Evolutionary conservation across 2,888 invertebrate species (phyloP).

Genomic region (Lapara coniferarum): DNA sequence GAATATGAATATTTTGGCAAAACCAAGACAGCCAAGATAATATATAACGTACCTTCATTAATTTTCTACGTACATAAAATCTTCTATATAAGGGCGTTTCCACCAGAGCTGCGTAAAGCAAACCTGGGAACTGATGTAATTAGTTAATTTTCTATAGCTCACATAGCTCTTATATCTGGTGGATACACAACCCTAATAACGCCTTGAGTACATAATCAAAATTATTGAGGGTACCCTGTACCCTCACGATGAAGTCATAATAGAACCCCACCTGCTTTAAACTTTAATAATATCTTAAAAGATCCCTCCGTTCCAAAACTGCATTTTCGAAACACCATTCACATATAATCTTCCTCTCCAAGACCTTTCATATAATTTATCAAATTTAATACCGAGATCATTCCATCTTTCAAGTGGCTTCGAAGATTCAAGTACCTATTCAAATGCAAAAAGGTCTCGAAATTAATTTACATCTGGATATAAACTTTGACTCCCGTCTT

Average conservation of each 20-base stretch:
- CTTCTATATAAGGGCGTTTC: too few species aligned
- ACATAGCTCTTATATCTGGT: too few species aligned
- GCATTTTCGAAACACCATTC: not conserved
- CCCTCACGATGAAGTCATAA: too few species aligned
- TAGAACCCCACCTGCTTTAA: not conserved
- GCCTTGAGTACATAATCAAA: not conserved
- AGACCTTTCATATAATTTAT: slow-evolving; percentile 16
- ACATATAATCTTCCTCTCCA: not conserved
- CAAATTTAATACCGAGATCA: slow-evolving; percentile 50
- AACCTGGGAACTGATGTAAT: too few species aligned
- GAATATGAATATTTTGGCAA: too few species aligned
- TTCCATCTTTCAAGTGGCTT: slow-evolving; percentile 52
- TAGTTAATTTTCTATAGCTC: too few species aligned
- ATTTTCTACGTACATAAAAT: too few species aligned
- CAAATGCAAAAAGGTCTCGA: slow-evolving; percentile 67
- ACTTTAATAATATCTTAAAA: not conserved
- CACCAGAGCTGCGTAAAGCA: too few species aligned
- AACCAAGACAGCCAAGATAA: too few species aligned
- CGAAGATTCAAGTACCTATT: slow-evolving; percentile 60
- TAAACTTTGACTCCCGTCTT: slow-evolving; percentile 65
- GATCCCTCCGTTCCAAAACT: not conserved
- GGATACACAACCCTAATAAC: too few species aligned
- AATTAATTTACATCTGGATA: slow-evolving; percentile 74
- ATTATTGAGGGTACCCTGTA: not conserved
- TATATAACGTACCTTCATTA: too few species aligned